Evolutionary conservation across 2,888 invertebrate genomes (phyloP).

Genomic region (Melipona bicolor): DNA sequence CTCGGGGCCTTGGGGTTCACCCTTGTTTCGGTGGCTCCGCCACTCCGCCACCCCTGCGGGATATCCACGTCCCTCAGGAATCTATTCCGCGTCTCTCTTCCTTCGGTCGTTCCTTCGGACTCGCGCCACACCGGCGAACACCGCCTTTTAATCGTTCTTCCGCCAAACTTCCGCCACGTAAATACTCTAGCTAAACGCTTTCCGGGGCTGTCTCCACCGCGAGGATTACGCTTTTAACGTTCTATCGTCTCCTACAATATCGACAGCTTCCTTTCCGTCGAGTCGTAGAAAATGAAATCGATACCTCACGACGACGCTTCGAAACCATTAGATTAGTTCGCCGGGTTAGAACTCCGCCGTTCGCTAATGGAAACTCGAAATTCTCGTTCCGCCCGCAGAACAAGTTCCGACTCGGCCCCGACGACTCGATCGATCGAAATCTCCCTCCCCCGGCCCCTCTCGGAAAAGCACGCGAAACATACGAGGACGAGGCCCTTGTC

Average conservation of each 20-base stretch:
- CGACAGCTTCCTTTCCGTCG: neutral
- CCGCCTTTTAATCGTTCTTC: constrained; percentile 44
- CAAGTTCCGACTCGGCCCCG: neutral
- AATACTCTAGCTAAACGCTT: constrained; percentile 28
- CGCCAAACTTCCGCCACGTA: constrained; percentile 13
- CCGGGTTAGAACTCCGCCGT: neutral
- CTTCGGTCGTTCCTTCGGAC: constrained; percentile 5
- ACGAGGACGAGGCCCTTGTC: neutral
- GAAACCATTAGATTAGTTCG: neutral
- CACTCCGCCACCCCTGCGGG: constrained; percentile 53
- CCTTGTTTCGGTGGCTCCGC: constrained; percentile 47
- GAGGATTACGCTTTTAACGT: too few species aligned
- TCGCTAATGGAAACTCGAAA: constrained; percentile 5
- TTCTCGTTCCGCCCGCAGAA: neutral
- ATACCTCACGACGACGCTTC: neutral
- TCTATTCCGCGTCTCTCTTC: constrained; percentile 39
- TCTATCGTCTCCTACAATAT: neutral
- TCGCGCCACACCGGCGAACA: neutral
- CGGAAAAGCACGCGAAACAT: constrained; percentile 31
- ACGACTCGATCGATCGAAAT: constrained; percentile 19
- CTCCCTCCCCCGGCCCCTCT: neutral
- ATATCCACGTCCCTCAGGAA: constrained; percentile 44
- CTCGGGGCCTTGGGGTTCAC: constrained; percentile 66
- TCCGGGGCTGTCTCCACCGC: neutral
- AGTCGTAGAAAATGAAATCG: too few species aligned